phyloP scores from a whole-genome alignment of 64 coral and sea anemone species.

The Anthopleura sola region DNA sequence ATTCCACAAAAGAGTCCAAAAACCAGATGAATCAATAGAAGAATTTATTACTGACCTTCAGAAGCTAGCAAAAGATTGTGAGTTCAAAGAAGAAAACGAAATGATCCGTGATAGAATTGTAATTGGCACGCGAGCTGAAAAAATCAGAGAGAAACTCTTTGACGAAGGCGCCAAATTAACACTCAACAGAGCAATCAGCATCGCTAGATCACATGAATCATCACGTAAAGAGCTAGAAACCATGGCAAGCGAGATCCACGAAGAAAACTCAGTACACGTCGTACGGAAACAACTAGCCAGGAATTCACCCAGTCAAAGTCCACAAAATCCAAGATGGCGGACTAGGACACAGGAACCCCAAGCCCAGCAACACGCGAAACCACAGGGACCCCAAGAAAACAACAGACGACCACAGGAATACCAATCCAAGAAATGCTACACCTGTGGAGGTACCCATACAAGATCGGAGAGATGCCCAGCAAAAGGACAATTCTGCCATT shows the following conservation, averaged over 20 bases:
- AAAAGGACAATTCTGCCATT: constrained; percentile 39
- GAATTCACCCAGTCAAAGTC: too few species aligned
- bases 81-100: neutral
- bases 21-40: neutral
- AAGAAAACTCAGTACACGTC: too few species aligned
- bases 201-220: constrained; percentile 38
- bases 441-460: constrained; percentile 37
- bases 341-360: too few species aligned
- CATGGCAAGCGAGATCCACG: neutral
- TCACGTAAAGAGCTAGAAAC: constrained; percentile 27
- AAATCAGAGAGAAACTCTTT: constrained; percentile 56
- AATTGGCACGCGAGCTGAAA: constrained; percentile 26
- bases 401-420: neutral
- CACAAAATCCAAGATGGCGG: too few species aligned
- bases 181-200: constrained; percentile 28
- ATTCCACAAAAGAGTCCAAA: too few species aligned
- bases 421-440: neutral
- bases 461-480: constrained; percentile 45
- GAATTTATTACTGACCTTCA: neutral
- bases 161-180: constrained; percentile 32
- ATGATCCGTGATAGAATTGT: neutral
- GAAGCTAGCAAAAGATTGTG: neutral
- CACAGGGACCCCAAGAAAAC: too few species aligned
- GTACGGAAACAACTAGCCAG: too few species aligned
- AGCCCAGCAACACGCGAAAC: too few species aligned